phyloP scores from a whole-genome alignment of 2,888 invertebrate species.

The Drosophila buzzatii region DNA sequence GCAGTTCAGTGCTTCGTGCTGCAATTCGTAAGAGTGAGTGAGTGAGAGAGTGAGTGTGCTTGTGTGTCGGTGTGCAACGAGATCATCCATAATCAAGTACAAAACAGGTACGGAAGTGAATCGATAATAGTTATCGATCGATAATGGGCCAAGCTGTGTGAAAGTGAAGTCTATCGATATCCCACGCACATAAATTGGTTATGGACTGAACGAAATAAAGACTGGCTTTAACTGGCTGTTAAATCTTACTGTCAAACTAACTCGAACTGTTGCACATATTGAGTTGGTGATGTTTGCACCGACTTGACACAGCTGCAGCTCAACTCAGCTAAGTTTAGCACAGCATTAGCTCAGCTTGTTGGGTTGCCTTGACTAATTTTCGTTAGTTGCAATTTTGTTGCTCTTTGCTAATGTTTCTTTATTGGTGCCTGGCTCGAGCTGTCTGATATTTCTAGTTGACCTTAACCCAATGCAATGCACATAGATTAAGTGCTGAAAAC shows the following conservation, averaged over 20 bases:
- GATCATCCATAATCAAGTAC: conserved; percentile 28
- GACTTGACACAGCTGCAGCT: conserved; percentile 15
- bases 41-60: conserved; percentile 14
- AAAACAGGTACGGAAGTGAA: conserved; percentile 76
- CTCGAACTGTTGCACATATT: conserved; percentile 12
- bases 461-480: conserved; percentile 83
- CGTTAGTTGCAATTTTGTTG: conserved; percentile 63
- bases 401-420: conserved; percentile 67
- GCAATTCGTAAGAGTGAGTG: conserved; percentile 21
- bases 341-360: conserved; percentile 30
- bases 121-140: conserved; percentile 11
- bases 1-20: conserved; percentile 41
- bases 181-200: conserved; percentile 7
- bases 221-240: conserved; percentile 6
- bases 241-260: conserved; percentile 27
- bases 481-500: conserved; percentile 75
- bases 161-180: conserved; percentile 34
- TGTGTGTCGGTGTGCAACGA: conserved; percentile 15
- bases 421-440: conserved; percentile 55
- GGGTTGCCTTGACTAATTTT: conserved; percentile 62
- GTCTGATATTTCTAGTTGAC: conserved; percentile 80
- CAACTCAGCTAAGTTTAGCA: conserved; percentile 21
- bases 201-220: neutral
- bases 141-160: conserved; percentile 20
- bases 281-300: conserved; percentile 36